Evolutionary conservation across 2,888 invertebrate species (phyloP).

Genomic region (Pseudococcus longispinus): DNA sequence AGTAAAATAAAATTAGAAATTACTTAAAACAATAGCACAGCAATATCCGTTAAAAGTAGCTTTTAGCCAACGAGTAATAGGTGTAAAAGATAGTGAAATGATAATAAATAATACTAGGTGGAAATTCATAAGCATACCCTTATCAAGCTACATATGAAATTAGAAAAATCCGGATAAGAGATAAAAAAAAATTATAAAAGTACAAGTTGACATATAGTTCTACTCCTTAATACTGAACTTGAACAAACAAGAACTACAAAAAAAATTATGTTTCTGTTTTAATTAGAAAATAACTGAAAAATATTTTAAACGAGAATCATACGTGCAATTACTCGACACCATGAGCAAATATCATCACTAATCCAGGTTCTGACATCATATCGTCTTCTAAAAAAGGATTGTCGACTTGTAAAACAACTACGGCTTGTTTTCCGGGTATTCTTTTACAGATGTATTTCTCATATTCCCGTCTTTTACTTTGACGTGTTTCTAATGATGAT

Average conservation of each 20-base stretch:
- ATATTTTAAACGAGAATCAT: background rate
- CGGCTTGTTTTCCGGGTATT: slow-evolving; percentile 95
- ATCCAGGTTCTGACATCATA: slow-evolving; percentile 93
- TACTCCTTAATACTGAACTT: background rate
- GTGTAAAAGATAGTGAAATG: background rate
- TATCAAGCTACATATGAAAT: background rate
- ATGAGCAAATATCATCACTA: slow-evolving; percentile 98
- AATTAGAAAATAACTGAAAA: background rate
- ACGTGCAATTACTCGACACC: slow-evolving; percentile 75
- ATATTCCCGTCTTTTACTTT: slow-evolving; percentile 90
- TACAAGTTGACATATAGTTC: background rate
- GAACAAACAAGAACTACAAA: background rate
- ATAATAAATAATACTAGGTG: background rate
- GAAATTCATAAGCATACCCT: background rate
- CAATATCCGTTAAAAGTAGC: background rate
- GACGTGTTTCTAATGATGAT: slow-evolving; percentile 89
- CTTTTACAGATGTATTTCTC: slow-evolving; percentile 94
- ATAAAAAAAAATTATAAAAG: background rate
- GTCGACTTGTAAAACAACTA: slow-evolving; percentile 91
- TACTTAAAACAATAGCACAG: slow-evolving; percentile 9
- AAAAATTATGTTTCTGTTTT: background rate
- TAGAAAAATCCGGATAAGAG: background rate
- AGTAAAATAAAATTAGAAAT: background rate
- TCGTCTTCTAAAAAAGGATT: slow-evolving; percentile 94
- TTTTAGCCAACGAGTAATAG: background rate